Percentiles rank a stretch among this genome's conserved stretches.
Evolutionary conservation across 2,113 vertebrate species (phyloP).

Genomic region (Myodes glareolus): DNA sequence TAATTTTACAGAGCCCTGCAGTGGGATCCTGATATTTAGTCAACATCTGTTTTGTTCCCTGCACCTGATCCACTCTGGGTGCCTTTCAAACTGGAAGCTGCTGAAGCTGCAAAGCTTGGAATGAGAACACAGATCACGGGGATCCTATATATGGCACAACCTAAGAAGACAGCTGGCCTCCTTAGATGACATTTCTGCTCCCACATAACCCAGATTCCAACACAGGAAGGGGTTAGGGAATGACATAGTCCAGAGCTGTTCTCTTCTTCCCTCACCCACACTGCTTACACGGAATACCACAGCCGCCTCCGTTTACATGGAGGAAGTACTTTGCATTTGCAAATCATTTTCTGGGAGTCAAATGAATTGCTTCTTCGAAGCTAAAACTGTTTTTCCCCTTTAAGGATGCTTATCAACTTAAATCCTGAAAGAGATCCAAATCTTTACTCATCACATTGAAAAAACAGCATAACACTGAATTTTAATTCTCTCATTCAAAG

Average conservation of each 20-base stretch:
- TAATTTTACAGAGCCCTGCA: background rate
- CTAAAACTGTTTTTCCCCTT: slow-evolving; percentile 42
- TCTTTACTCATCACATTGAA: slow-evolving; percentile 43
- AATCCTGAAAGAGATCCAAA: slow-evolving; percentile 64
- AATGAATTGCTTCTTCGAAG: slow-evolving; percentile 51
- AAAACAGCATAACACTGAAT: background rate
- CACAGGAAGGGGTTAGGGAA: background rate
- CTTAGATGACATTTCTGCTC: slow-evolving; percentile 66
- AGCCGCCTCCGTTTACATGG: slow-evolving; percentile 57
- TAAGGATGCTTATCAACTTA: slow-evolving; percentile 69
- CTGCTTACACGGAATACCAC: slow-evolving; percentile 5
- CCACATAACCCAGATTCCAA: slow-evolving; percentile 51
- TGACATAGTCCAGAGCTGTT: background rate
- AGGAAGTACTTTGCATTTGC: slow-evolving; percentile 70
- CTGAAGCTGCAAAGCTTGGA: slow-evolving; percentile 63
- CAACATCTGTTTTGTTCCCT: slow-evolving; percentile 53
- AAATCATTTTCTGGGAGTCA: slow-evolving; percentile 70
- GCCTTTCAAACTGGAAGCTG: slow-evolving; percentile 56
- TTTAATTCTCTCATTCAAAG: slow-evolving; percentile 67
- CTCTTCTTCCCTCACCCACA: background rate
- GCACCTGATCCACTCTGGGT: slow-evolving; percentile 20
- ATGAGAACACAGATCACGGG: slow-evolving; percentile 65
- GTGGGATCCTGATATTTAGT: background rate
- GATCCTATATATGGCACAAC: slow-evolving; percentile 70
- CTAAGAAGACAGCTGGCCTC: slow-evolving; percentile 73